These are phyloP conservation scores for Dryomyza anilis DNA, from an alignment of 2,888 invertebrate species.

Conservation along the genomic window DNA sequence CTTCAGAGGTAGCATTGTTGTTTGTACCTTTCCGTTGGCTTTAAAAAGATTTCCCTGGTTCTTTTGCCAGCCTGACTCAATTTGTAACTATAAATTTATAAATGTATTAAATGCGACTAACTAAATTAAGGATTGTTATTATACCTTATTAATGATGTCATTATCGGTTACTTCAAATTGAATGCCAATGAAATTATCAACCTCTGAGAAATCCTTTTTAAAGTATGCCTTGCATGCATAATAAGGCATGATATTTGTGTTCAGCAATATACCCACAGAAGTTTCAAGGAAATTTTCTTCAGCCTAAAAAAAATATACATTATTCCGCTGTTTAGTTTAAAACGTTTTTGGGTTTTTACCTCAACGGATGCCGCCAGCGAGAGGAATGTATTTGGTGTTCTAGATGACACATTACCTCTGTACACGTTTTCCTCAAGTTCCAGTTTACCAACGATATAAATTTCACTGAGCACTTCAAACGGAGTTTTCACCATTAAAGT, in stretches of 20 bases:
- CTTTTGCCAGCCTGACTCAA: conserved; percentile 62
- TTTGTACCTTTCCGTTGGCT: conserved; percentile 57
- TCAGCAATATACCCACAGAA: conserved; percentile 67
- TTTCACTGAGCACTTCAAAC: conserved; percentile 61
- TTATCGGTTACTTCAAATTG: conserved; percentile 68
- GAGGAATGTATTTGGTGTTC: conserved; percentile 63
- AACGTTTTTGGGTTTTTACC: conserved; percentile 61
- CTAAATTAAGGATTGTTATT: conserved; percentile 36
- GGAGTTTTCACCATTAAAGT: conserved; percentile 65
- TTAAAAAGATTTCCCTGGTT: conserved; percentile 61
- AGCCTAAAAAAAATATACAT: conserved; percentile 58
- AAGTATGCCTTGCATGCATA: conserved; percentile 70
- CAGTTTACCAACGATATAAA: conserved; percentile 61
- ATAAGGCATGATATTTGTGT: conserved; percentile 68
- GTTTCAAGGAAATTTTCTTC: conserved; percentile 71
- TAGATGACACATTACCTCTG: conserved; percentile 63
- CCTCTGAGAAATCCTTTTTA: conserved; percentile 72
- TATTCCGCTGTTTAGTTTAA: no score
- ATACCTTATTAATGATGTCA: conserved; percentile 64
- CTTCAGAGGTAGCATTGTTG: conserved; percentile 55
- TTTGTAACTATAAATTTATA: conserved; percentile 43
- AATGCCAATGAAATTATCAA: conserved; percentile 69
- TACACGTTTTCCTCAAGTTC: conserved; percentile 64
- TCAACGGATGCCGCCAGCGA: conserved; percentile 65
- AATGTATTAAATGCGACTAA: not conserved